Percentiles rank a stretch among this genome's conserved stretches.
phyloP scores from a whole-genome alignment of 2,888 invertebrate species.

The Dexiosoma caninum region DNA sequence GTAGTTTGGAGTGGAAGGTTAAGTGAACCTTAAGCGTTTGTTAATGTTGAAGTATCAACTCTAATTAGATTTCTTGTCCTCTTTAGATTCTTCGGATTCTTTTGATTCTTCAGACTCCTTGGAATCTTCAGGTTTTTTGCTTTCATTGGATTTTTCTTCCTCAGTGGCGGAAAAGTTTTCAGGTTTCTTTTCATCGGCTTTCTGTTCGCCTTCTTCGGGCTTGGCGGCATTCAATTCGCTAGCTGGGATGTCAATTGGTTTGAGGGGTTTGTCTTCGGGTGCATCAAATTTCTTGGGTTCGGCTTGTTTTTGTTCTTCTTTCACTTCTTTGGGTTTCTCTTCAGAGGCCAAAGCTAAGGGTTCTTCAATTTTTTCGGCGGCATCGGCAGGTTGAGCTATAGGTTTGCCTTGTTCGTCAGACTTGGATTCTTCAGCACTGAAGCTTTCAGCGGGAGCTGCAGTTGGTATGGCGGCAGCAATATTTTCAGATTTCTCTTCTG shows the following conservation, averaged over 20 bases:
- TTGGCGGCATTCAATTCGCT: conserved; percentile 75
- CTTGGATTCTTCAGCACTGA: conserved; percentile 62
- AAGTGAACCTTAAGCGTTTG: conserved; percentile 64
- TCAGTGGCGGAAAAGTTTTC: conserved; percentile 54
- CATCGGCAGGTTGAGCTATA: conserved; percentile 66
- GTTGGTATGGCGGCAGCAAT: conserved; percentile 31
- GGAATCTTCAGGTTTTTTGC: conserved; percentile 66
- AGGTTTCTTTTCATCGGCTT: conserved; percentile 41
- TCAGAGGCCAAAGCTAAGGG: conserved; percentile 68
- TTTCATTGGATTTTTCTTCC: conserved; percentile 61
- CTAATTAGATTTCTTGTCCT: conserved; percentile 70
- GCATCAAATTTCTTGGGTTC: conserved; percentile 70
- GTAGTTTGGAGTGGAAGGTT: conserved; percentile 51
- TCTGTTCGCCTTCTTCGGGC: conserved; percentile 69
- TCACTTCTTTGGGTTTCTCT: conserved; percentile 69
- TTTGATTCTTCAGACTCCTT: conserved; percentile 69
- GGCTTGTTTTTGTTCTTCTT: conserved; percentile 67
- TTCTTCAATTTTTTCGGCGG: conserved; percentile 54
- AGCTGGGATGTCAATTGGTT: conserved; percentile 10
- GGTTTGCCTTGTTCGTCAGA: conserved; percentile 37
- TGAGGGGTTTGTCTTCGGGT: conserved; percentile 77
- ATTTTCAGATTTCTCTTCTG: conserved; percentile 46
- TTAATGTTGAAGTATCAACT: conserved; percentile 43
- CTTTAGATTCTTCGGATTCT: conserved; percentile 72
- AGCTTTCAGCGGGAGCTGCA: conserved; percentile 27